Percentiles rank a stretch among this genome's conserved stretches.
phyloP scores from a whole-genome alignment of 2,888 invertebrate genomes.

The Lycophotia porphyrea region DNA sequence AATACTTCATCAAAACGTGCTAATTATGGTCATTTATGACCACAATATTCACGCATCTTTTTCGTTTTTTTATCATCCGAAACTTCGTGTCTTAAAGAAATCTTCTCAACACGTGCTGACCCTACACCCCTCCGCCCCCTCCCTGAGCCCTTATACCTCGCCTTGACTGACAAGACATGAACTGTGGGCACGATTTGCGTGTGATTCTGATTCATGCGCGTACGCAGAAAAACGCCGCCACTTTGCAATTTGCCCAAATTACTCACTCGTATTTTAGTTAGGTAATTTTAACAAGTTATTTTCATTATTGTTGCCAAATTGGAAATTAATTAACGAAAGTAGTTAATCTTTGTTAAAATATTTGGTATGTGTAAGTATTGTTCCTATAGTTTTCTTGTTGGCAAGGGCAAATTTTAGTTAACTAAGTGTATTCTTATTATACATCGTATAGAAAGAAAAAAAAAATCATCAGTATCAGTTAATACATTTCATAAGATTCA shows the following conservation, averaged over 20 bases:
- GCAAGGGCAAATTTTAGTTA: not conserved
- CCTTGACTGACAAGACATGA: constrained; percentile 64
- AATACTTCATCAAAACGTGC: not conserved
- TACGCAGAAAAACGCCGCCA: constrained; percentile 59
- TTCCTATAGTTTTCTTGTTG: not conserved
- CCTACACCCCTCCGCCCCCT: constrained; percentile 45
- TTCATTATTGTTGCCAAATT: constrained; percentile 1
- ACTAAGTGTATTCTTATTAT: not conserved
- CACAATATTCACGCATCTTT: not conserved
- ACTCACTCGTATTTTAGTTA: constrained; percentile 3
- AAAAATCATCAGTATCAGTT: no score
- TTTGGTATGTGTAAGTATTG: constrained; percentile 41
- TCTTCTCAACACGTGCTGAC: constrained; percentile 48
- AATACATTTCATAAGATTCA: no score
- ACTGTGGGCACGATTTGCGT: constrained; percentile 76
- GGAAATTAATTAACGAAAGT: constrained; percentile 31
- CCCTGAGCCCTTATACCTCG: constrained; percentile 18
- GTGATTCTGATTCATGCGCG: constrained; percentile 74
- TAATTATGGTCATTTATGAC: not conserved
- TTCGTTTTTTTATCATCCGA: not conserved
- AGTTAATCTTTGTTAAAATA: constrained; percentile 41
- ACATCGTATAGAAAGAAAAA: not conserved
- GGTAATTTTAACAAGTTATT: constrained; percentile 24
- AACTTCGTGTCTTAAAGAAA: not conserved
- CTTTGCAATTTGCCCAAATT: constrained; percentile 69